Evolutionary conservation across 2,797 vertebrate species (phyloP).

Genomic region (Babyrousa celebensis): DNA sequence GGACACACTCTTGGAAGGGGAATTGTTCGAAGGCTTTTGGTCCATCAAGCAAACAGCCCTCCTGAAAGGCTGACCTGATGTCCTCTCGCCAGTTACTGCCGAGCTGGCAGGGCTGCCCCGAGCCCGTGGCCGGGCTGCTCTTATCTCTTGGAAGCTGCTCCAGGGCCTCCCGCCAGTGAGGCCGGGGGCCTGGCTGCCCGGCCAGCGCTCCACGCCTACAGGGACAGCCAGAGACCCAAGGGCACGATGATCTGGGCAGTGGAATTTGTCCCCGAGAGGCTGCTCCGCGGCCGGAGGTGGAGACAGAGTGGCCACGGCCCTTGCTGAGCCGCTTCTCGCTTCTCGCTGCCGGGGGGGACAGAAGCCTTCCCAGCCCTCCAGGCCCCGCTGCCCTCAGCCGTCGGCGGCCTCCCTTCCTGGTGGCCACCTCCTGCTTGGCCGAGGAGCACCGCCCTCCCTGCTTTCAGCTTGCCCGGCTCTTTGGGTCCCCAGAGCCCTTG

Average conservation of each 20-base stretch:
- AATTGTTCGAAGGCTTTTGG: background rate
- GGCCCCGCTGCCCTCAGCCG: background rate
- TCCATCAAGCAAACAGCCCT: background rate
- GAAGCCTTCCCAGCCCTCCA: background rate
- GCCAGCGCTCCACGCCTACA: background rate
- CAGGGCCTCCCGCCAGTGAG: background rate
- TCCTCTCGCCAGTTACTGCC: background rate
- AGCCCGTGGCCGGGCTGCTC: background rate
- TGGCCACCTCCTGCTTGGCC: background rate
- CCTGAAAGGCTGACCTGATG: background rate
- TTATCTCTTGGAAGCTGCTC: too few species aligned
- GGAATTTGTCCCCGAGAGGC: background rate
- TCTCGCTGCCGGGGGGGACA: background rate
- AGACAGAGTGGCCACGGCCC: background rate
- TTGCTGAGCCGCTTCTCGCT: background rate
- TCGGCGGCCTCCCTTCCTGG: background rate
- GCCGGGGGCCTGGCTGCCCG: background rate
- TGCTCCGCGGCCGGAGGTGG: background rate
- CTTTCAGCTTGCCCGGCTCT: background rate
- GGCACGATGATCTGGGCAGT: background rate
- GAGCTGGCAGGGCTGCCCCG: background rate
- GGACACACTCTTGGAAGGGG: background rate
- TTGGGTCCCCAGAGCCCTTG: conserved; percentile 46
- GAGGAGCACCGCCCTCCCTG: background rate
- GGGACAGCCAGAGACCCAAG: background rate